Percentiles rank a stretch among this genome's conserved stretches.
These are phyloP conservation scores for Drosophila ogumai DNA, from an alignment of 1,140 invertebrate genomes.

Conservation along the genomic window DNA sequence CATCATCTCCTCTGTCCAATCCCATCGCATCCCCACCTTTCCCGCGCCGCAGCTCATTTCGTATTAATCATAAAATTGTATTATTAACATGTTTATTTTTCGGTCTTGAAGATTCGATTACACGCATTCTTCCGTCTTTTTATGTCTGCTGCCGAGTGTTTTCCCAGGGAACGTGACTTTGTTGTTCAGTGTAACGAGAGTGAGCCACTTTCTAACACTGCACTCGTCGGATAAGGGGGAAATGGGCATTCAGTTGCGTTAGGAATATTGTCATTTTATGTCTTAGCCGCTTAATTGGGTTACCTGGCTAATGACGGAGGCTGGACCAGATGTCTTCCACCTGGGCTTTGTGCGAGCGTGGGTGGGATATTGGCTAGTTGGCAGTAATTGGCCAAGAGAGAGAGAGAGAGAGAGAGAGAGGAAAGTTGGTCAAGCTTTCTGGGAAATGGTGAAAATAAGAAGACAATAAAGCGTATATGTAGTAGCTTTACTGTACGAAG, in stretches of 20 bases:
- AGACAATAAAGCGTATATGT: not conserved
- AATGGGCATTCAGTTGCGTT: slow-evolving; percentile 37
- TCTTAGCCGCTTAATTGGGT: slow-evolving; percentile 49
- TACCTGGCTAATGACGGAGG: slow-evolving; percentile 17
- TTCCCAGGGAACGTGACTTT: slow-evolving; percentile 63
- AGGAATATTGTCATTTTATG: slow-evolving; percentile 65
- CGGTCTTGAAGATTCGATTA: slow-evolving; percentile 80
- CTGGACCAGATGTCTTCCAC: slow-evolving; percentile 26
- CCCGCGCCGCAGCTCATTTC: slow-evolving; percentile 60
- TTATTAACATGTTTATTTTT: slow-evolving; percentile 83
- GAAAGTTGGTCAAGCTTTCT: slow-evolving; percentile 11
- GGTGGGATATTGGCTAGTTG: slow-evolving; percentile 18
- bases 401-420: not conserved
- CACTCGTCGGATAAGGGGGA: not conserved
- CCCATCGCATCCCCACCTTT: slow-evolving; percentile 11
- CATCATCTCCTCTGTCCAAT: slow-evolving; percentile 41
- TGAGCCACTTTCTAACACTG: slow-evolving; percentile 77
- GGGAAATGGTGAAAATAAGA: not conserved
- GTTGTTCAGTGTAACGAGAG: slow-evolving; percentile 71
- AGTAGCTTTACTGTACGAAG: not conserved
- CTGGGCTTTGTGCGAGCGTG: slow-evolving; percentile 22
- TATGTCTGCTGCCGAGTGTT: slow-evolving; percentile 21
- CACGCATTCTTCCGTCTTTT: slow-evolving; percentile 66
- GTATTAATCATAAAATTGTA: slow-evolving; percentile 83
- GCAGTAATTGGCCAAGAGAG: slow-evolving; percentile 15